These are phyloP conservation scores for Saxicola maurus DNA, from an alignment of 2,797 vertebrate species.

Conservation along the genomic window DNA sequence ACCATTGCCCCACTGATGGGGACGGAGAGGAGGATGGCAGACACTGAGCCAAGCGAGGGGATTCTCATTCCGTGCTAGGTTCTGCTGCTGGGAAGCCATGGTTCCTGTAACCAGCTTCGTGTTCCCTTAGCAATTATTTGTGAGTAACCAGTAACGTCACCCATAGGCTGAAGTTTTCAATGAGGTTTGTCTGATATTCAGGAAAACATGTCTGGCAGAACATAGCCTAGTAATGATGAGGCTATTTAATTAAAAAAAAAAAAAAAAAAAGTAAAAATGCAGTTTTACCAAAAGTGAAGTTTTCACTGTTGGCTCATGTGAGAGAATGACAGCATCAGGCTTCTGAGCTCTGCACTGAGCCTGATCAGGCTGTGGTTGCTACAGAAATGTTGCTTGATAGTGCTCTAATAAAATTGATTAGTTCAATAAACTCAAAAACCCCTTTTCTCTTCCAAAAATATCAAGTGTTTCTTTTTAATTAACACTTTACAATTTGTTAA, in stretches of 20 bases:
- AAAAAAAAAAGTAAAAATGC: not conserved
- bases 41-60: not conserved
- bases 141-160: not conserved
- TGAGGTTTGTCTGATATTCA: not conserved
- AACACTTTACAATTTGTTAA: not conserved
- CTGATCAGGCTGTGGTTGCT: not conserved
- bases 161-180: not conserved
- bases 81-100: rapidly evolving
- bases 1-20: rapidly evolving
- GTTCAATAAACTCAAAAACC: not conserved
- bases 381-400: not conserved
- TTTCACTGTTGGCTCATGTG: not conserved
- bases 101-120: not conserved
- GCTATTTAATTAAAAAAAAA: not conserved
- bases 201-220: not conserved
- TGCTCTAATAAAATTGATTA: not conserved
- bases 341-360: not conserved
- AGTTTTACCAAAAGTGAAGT: not conserved
- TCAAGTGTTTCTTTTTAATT: not conserved
- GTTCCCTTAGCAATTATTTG: not conserved
- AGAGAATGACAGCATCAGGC: not conserved
- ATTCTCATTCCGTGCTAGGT: rapidly evolving
- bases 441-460: not conserved
- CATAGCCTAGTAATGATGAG: not conserved
- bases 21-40: not conserved